These are phyloP conservation scores for Tuberolachnus salignus DNA, from an alignment of 2,888 invertebrate species.

Conservation along the genomic window DNA sequence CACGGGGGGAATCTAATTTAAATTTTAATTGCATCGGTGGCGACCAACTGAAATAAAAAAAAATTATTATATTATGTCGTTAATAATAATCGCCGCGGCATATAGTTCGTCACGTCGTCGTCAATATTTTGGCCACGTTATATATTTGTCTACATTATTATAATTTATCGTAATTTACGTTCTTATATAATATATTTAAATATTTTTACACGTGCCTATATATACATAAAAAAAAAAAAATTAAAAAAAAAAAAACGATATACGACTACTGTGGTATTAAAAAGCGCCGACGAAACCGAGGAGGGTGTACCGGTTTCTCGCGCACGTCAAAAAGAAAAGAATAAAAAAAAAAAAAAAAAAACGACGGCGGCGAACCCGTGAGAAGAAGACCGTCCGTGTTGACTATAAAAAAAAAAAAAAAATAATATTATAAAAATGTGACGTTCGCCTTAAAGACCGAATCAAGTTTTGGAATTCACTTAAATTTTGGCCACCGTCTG, in stretches of 20 bases:
- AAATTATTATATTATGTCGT: slow-evolving; percentile 30
- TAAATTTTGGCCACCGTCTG: slow-evolving; percentile 11
- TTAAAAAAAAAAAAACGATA: no score
- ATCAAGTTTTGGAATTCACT: neutral
- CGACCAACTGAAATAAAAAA: slow-evolving; percentile 25
- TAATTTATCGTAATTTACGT: slow-evolving; percentile 35
- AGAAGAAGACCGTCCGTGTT: neutral
- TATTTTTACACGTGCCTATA: neutral
- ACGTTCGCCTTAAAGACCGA: slow-evolving; percentile 9
- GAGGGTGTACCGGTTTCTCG: slow-evolving; percentile 4
- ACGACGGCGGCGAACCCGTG: neutral
- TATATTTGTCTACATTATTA: slow-evolving; percentile 1
- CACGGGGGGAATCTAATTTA: slow-evolving; percentile 43
- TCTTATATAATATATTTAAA: no score
- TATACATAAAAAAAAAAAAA: neutral
- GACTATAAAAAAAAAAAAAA: neutral
- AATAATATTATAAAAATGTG: slow-evolving; percentile 7
- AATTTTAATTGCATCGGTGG: slow-evolving; percentile 49
- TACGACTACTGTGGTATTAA: neutral
- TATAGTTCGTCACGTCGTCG: slow-evolving; percentile 26
- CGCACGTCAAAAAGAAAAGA: neutral
- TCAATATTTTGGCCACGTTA: neutral
- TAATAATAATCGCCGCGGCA: slow-evolving; percentile 15
- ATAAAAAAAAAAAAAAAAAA: neutral
- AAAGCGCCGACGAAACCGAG: neutral